Base-by-base conservation (phyloP, 2,113 vertebrate genomes). In the Austrofundulus limnaeus region DNA sequence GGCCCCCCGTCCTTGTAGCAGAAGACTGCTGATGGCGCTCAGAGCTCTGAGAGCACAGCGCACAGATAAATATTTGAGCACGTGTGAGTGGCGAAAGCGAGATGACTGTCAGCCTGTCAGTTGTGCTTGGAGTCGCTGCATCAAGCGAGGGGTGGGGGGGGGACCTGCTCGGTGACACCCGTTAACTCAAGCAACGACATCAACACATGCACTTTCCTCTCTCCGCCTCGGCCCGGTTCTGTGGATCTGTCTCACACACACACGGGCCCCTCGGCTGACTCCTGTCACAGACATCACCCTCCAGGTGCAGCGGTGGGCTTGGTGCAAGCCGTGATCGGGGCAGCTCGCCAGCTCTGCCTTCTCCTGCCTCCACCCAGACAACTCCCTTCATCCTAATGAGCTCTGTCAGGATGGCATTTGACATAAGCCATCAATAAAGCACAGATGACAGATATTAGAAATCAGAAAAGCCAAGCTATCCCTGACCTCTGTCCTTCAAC, bases 321-420 rank as follows among this genome's bases (percentile, higher is more conserved):
- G 68, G 75, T 81, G 73, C 83, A 70, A 80, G 82, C 87, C 85
- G 81, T 82, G 77, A 88, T 79, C 84, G 66, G 83, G 81, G n/a
- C 80, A 84, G 78, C 76, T 72, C 31, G 63, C 75, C 83, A 74
- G 74, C 83, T 83, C 82, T 81, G 86, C 80, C 84, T 85, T 83
- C 78, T 82, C 80, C 80, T 84, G 83, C 83, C 87, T 88, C 75
- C 78, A 85, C 88, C 86, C 88, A 82, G 72, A 83, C 65, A 39
- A 75, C 61, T 77, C 76, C 48, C 85, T 82, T 89, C 86, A 90
- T 72, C 72, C 75, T 92, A 92, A 92, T 89, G 77, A 89, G 81
- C 87, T 87, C 71, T 91, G 90, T 88, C 91, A 91, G 81, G 66
- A 82, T 89, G 86, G 88, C 91, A 91, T 92, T 91, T 91, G 88